Percentiles rank a stretch among this genome's conserved stretches.
phyloP scores from a whole-genome alignment of 2,888 invertebrate genomes.

The Apodemia zela region DNA sequence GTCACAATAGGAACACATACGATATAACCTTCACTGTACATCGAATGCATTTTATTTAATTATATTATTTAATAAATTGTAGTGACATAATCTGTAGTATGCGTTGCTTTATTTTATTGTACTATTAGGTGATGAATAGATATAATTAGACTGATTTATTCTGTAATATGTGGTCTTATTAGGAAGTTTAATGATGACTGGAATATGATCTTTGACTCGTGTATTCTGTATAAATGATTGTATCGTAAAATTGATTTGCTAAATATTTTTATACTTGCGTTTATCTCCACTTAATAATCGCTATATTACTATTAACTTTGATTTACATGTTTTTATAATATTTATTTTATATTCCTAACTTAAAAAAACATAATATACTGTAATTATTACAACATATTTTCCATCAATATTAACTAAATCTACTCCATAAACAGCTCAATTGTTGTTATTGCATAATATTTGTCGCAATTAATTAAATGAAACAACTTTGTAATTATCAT shows the following conservation, averaged over 20 bases:
- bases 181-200: conserved; percentile 7
- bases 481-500: background rate
- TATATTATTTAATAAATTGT: conserved; percentile 5
- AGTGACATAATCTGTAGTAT: conserved; percentile 10
- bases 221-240: background rate
- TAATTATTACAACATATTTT: background rate
- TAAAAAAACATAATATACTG: background rate
- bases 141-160: conserved; percentile 75
- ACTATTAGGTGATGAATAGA: conserved; percentile 53
- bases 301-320: background rate
- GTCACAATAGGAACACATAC: too few species aligned
- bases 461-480: background rate
- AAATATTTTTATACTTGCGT: background rate
- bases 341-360: background rate
- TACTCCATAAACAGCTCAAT: background rate
- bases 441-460: conserved; percentile 1
- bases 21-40: background rate
- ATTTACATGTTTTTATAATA: background rate
- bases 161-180: conserved; percentile 46
- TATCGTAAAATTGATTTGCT: conserved; percentile 8
- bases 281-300: background rate
- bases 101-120: conserved; percentile 8
- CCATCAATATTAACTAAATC: background rate
- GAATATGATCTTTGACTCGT: conserved; percentile 1
- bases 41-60: conserved; percentile 4